Percentiles rank a stretch among this genome's conserved stretches.
These are phyloP conservation scores for Megaceryle torquata DNA, from an alignment of 2,113 vertebrate genomes.

Conservation along the genomic window DNA sequence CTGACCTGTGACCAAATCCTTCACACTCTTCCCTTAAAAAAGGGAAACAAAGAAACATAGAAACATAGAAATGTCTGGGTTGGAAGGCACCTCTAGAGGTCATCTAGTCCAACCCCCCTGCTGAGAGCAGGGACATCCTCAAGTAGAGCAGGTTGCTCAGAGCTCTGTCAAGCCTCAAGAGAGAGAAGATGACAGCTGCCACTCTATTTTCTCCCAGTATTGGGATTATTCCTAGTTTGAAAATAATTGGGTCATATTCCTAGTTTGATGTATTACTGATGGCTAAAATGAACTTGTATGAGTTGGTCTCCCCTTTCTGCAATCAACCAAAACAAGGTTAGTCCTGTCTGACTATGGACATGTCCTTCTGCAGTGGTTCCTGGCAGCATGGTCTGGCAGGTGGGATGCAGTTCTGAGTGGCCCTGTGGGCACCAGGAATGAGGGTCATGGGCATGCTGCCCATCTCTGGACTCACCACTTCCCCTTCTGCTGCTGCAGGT, in stretches of 20 bases:
- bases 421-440: neutral
- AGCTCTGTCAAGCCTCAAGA: neutral
- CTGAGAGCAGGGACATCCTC: too few relatives aligned
- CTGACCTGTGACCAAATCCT: neutral
- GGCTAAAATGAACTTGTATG: neutral
- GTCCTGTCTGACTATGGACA: neutral
- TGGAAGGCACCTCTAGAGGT: too few relatives aligned
- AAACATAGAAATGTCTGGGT: too few relatives aligned
- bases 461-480: fast-evolving
- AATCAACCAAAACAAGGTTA: neutral
- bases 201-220: neutral
- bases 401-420: neutral
- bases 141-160: too few relatives aligned
- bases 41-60: neutral
- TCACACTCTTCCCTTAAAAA: neutral
- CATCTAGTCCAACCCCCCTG: too few relatives aligned
- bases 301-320: neutral
- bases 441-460: neutral
- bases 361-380: neutral
- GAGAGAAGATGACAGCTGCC: neutral
- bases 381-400: neutral
- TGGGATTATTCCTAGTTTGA: too few relatives aligned
- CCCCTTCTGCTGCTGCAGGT: neutral
- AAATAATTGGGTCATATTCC: neutral
- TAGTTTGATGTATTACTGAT: neutral